Conservation (phyloP, 2,888 invertebrate species). For the Drosophila atripex region DNA sequence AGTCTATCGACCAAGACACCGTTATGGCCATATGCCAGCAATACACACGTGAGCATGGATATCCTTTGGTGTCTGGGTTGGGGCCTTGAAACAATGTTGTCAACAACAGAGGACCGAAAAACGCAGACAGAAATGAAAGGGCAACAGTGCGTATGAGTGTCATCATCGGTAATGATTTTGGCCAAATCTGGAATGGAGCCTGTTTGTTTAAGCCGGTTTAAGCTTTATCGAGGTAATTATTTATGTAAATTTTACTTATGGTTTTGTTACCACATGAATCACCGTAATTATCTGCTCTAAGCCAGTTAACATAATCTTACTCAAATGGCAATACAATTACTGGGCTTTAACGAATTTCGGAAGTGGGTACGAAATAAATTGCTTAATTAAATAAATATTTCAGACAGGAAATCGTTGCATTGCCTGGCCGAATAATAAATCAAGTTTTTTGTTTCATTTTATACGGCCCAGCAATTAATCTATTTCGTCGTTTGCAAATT, state of each 20-base stretch:
- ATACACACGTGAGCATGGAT: conserved; percentile 15
- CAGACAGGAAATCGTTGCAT: conserved; percentile 27
- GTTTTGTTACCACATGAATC: not conserved
- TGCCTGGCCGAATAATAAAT: conserved; percentile 26
- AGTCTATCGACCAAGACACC: conserved; percentile 22
- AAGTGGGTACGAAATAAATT: conserved; percentile 17
- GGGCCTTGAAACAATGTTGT: conserved; percentile 72
- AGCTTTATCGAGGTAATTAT: not conserved
- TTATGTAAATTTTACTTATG: not conserved
- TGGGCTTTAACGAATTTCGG: not conserved
- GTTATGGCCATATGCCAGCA: conserved; percentile 33
- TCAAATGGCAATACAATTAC: conserved; percentile 12
- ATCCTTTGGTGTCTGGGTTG: conserved; percentile 6
- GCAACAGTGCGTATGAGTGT: conserved; percentile 79
- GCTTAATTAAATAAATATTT: conserved; percentile 34
- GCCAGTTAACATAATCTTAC: not conserved
- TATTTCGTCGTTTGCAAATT: conserved; percentile 38
- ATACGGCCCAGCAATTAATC: conserved; percentile 29
- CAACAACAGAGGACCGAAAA: conserved; percentile 61
- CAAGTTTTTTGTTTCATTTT: conserved; percentile 14
- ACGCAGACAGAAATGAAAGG: conserved; percentile 41
- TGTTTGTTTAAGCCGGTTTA: conserved; percentile 44
- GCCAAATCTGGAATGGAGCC: conserved; percentile 22
- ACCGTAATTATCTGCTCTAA: not conserved
- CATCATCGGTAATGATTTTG: conserved; percentile 70